Evolutionary conservation across 2,797 vertebrate genomes (phyloP), one percentile per base, ranked within the genome.

Genomic region (Hypotaenidia okinawae): DNA sequence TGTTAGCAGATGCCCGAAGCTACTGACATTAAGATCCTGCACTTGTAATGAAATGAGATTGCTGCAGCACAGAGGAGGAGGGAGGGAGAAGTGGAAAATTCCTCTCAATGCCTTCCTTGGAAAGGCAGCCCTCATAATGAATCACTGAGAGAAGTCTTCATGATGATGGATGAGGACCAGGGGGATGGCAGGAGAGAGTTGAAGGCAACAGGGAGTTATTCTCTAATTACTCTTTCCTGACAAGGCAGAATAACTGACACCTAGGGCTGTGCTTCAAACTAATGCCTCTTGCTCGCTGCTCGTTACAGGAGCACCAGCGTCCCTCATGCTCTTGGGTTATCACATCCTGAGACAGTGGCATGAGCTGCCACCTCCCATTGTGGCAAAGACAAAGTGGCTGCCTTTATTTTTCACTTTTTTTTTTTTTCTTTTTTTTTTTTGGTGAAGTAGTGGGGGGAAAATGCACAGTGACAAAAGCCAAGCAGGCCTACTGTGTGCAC

Each of bases 61-160:
- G 68, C 67, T 92, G 69, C 35, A 3, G 6, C 92, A 72, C 61
- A 62, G 19, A 57, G 27, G 1, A 9, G 54, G 59, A 59, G 61
- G 41, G 58, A 83, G 39, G 30, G 47, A 76, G 66, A 67, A 64
- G 3, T 54, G 51, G 78, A 95, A 93, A 85, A 95, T 91, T 92
- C 70, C 22, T 77, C 32, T 77, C 43, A 35, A 33, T 72, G 14
- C 58, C 37, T 88, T 76, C 51, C 63, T 73, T 67, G 51, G 52
- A 90, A 95, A 95, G 67, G 79, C 69, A 89, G 54, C 45, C 25
- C 14, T 81, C 51, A 12, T 78, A 93, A 92, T 77, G 67, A 91
- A 88, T 89, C 25, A 22, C 41, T 18, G 25, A 78, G 68, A 64
- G 49, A 54, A 72, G 64, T 76, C 58, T 93, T 94, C 54, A 6